phyloP scores from a whole-genome alignment of 2,113 vertebrate species.

The Callospermophilus lateralis region DNA sequence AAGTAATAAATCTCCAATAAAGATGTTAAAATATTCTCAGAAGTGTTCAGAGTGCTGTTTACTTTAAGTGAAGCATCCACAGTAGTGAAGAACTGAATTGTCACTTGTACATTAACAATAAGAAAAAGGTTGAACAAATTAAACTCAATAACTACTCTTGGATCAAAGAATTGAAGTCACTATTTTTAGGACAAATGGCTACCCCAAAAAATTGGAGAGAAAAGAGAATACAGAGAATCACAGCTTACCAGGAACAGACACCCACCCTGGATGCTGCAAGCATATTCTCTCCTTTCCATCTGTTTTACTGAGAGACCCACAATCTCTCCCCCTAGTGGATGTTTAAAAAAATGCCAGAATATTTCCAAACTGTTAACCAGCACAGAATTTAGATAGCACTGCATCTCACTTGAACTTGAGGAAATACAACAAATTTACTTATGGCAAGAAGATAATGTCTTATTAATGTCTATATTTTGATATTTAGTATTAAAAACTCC shows the following conservation, averaged over 20 bases:
- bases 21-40: background rate
- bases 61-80: accelerated
- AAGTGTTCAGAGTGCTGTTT: background rate
- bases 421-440: background rate
- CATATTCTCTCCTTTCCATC: background rate
- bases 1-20: background rate
- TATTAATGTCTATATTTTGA: background rate
- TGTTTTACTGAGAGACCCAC: background rate
- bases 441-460: background rate
- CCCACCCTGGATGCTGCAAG: accelerated
- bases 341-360: background rate
- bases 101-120: background rate
- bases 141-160: background rate
- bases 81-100: background rate
- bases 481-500: background rate
- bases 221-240: background rate
- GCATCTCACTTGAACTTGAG: background rate
- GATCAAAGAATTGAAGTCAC: background rate
- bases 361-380: background rate
- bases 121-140: background rate
- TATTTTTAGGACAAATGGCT: background rate
- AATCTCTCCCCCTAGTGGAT: background rate
- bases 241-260: background rate
- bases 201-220: background rate
- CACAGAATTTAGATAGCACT: background rate